A percentile compares a stretch with the other conserved stretches of the same genome.
Evolutionary conservation across 1,140 invertebrate genomes (phyloP).

Genomic region (Drosophila auraria): DNA sequence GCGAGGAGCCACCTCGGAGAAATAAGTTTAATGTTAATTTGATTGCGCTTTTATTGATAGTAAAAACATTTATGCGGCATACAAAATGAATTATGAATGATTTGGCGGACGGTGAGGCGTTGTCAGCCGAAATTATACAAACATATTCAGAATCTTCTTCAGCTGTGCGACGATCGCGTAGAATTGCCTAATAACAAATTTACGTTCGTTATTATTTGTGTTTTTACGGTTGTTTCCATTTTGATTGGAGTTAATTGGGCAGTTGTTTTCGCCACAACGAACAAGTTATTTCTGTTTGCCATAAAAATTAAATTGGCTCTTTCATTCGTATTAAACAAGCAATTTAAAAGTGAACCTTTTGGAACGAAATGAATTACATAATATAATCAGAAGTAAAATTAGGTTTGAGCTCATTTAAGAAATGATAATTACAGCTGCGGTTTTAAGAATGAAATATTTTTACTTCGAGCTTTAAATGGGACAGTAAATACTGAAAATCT

Average conservation of each 20-base stretch:
- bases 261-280: conserved; percentile 12
- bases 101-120: conserved; percentile 51
- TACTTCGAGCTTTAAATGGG: background rate
- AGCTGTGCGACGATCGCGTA: conserved; percentile 15
- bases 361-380: background rate
- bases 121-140: conserved; percentile 36
- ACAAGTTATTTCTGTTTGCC: conserved; percentile 35
- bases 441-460: background rate
- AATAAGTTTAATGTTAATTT: conserved; percentile 84
- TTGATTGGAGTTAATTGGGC: conserved; percentile 47
- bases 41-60: conserved; percentile 84
- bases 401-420: background rate
- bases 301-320: conserved; percentile 24
- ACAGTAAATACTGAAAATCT: background rate
- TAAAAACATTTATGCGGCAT: conserved; percentile 76
- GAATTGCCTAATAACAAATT: conserved; percentile 45
- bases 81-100: conserved; percentile 84
- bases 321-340: conserved; percentile 23
- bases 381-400: background rate
- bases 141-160: conserved; percentile 28
- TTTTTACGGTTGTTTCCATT: conserved; percentile 46
- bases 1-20: conserved; percentile 30
- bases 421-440: background rate
- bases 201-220: conserved; percentile 50
- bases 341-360: conserved; percentile 8